A percentile compares a stretch with the other conserved stretches of the same genome.
These are phyloP conservation scores for Drosophila prosaltans DNA, from an alignment of 1,140 invertebrate genomes.

Conservation along the genomic window DNA sequence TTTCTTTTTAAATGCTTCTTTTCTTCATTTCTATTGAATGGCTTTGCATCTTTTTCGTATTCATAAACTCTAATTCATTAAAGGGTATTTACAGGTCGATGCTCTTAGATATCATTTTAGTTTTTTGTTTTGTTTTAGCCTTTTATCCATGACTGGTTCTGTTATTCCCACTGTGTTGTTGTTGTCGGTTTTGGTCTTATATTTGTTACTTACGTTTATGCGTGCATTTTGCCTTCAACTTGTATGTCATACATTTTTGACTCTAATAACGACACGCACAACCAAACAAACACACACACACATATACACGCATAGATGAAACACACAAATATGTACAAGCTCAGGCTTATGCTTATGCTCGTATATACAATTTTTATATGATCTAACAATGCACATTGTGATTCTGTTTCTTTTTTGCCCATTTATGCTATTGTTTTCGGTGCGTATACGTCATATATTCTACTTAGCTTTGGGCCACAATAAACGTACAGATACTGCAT, in stretches of 20 bases:
- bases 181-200: slow-evolving; percentile 20
- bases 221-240: slow-evolving; percentile 67
- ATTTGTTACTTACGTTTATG: slow-evolving; percentile 41
- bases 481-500: slow-evolving; percentile 28
- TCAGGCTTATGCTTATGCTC: slow-evolving; percentile 20
- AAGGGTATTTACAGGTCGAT: slow-evolving; percentile 18
- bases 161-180: slow-evolving; percentile 4
- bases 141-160: slow-evolving; percentile 6
- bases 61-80: neutral
- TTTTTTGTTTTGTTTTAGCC: slow-evolving; percentile 16
- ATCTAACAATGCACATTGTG: slow-evolving; percentile 61
- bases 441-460: slow-evolving; percentile 63
- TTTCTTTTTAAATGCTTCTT: too few relatives aligned
- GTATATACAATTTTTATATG: slow-evolving; percentile 49
- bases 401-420: slow-evolving; percentile 31
- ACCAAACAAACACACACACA: slow-evolving; percentile 33
- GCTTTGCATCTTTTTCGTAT: too few relatives aligned
- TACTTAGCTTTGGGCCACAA: slow-evolving; percentile 51
- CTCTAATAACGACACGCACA: slow-evolving; percentile 58
- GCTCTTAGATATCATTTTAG: slow-evolving; percentile 8
- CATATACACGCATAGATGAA: slow-evolving; percentile 16
- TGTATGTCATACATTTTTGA: slow-evolving; percentile 63
- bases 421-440: slow-evolving; percentile 24
- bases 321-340: slow-evolving; percentile 2
- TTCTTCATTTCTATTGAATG: too few relatives aligned